These are phyloP conservation scores for Sweltsa coloradensis DNA, from an alignment of 1,140 invertebrate species.

Conservation along the genomic window DNA sequence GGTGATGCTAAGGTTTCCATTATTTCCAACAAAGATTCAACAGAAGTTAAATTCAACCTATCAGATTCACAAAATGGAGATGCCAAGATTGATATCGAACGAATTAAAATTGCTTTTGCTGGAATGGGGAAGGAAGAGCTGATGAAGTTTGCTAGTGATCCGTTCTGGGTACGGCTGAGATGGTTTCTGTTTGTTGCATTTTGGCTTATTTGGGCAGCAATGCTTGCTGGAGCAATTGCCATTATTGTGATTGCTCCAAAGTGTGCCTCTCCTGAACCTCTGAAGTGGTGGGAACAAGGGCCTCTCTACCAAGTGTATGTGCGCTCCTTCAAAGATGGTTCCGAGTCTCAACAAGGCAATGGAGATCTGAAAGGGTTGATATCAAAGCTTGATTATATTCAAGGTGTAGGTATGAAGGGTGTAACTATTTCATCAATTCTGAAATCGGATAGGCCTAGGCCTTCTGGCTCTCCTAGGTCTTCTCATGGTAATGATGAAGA, in stretches of 20 bases:
- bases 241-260: slow-evolving; percentile 77
- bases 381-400: slow-evolving; percentile 33
- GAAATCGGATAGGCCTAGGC: too few species aligned
- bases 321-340: slow-evolving; percentile 35
- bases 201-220: slow-evolving; percentile 74
- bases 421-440: slow-evolving; percentile 41
- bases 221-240: slow-evolving; percentile 69
- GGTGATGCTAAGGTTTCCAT: not conserved
- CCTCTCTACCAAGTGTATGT: slow-evolving; percentile 45
- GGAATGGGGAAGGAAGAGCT: slow-evolving; percentile 85
- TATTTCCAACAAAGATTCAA: not conserved
- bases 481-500: slow-evolving; percentile 33
- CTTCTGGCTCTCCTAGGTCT: slow-evolving; percentile 9
- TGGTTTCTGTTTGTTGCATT: slow-evolving; percentile 76
- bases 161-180: slow-evolving; percentile 77
- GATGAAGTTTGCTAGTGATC: slow-evolving; percentile 83
- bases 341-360: slow-evolving; percentile 36
- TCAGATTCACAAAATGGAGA: slow-evolving; percentile 67
- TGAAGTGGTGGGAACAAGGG: slow-evolving; percentile 53
- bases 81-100: slow-evolving; percentile 71
- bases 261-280: slow-evolving; percentile 53
- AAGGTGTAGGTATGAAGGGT: slow-evolving; percentile 34
- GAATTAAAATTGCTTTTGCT: slow-evolving; percentile 44
- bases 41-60: slow-evolving; percentile 50
- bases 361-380: slow-evolving; percentile 36